phyloP scores from a whole-genome alignment of 2,888 invertebrate species.

The Anaspis maculata region DNA sequence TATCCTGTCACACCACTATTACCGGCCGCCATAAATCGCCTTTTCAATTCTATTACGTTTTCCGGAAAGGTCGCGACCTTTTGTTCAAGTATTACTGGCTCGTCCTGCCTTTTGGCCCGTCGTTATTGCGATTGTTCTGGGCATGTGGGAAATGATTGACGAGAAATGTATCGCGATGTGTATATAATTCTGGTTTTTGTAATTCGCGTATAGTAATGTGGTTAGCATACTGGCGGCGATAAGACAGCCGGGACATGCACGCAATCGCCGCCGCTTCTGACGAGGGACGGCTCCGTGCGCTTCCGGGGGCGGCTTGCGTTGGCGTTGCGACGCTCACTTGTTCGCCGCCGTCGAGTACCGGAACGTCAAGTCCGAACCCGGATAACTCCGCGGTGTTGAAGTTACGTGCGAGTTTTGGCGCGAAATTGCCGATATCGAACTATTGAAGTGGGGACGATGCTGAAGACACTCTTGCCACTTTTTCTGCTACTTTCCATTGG shows the following conservation, averaged over 20 bases:
- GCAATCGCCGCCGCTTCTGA: conserved; percentile 15
- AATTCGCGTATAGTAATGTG: conserved; percentile 5
- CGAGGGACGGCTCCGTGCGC: conserved; percentile 11
- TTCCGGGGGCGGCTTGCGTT: conserved; percentile 18
- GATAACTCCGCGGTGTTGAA: conserved; percentile 3
- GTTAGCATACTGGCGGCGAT: conserved; percentile 11
- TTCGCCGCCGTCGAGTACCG: conserved; percentile 9
- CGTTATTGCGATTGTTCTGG: neutral
- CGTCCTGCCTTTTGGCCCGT: conserved; percentile 5
- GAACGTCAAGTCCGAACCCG: conserved; percentile 4
- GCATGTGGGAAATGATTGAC: too few relatives aligned
- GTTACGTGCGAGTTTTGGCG: conserved; percentile 14
- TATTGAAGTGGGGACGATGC: too few relatives aligned
- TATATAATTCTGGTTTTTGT: conserved; percentile 8
- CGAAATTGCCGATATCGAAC: conserved; percentile 4
- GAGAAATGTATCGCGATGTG: too few relatives aligned
- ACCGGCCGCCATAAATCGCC: conserved; percentile 7
- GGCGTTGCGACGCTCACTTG: conserved; percentile 24
- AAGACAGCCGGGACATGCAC: conserved; percentile 11
- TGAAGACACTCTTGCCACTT: too few relatives aligned
- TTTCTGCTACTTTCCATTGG: neutral
- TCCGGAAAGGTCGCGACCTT: conserved; percentile 12
- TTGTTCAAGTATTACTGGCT: too few relatives aligned
- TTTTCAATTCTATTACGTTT: conserved; percentile 7
- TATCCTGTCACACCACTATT: too few relatives aligned